phyloP scores from a whole-genome alignment of 2,113 vertebrate species.

The Pavo muticus region DNA sequence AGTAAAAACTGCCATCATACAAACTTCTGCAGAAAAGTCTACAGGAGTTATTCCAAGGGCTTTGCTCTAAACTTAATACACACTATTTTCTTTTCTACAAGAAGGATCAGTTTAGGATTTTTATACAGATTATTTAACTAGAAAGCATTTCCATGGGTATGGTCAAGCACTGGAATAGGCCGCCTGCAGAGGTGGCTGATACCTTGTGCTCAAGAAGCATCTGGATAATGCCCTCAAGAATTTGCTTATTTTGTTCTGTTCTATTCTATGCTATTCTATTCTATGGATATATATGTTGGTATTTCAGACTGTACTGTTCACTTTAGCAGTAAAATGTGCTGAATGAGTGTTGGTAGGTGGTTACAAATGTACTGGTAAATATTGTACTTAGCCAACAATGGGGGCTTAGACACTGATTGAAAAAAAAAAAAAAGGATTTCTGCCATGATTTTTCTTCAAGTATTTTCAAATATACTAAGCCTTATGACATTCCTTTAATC shows the following conservation, averaged over 20 bases:
- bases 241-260: neutral
- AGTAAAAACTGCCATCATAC: neutral
- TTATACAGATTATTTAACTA: neutral
- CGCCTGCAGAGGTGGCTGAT: neutral
- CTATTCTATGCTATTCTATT: neutral
- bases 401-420: conserved; percentile 12
- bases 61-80: neutral
- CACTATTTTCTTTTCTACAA: neutral
- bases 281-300: neutral
- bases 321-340: neutral
- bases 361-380: conserved; percentile 27
- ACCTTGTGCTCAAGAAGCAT: neutral
- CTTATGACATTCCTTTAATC: neutral
- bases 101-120: neutral
- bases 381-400: conserved; percentile 2
- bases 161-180: neutral
- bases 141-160: neutral
- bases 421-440: neutral
- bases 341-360: neutral
- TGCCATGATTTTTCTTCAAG: neutral
- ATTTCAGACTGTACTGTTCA: neutral
- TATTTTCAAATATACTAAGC: neutral
- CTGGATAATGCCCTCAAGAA: neutral
- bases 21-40: neutral
- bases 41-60: neutral